phyloP scores from a whole-genome alignment of 2,113 vertebrate species.

The Numida meleagris region DNA sequence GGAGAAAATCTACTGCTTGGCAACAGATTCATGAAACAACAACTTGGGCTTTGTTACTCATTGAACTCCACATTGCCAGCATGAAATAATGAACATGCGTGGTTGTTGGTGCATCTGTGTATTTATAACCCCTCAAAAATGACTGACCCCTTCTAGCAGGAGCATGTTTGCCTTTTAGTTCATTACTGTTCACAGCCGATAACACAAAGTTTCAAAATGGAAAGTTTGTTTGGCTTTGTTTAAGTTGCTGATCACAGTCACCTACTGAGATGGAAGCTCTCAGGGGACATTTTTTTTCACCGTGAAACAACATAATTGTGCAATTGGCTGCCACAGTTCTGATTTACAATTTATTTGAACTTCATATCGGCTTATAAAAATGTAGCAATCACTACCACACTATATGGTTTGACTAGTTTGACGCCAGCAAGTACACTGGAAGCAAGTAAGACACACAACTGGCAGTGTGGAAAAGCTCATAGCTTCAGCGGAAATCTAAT shows the following conservation, averaged over 20 bases:
- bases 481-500: neutral
- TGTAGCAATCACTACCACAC: neutral
- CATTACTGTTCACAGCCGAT: neutral
- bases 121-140: neutral
- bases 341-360: neutral
- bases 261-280: neutral
- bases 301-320: neutral
- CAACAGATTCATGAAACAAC: conserved; percentile 61
- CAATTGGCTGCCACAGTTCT: neutral
- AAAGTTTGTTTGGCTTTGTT: neutral
- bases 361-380: neutral
- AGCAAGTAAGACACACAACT: neutral
- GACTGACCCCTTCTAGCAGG: neutral
- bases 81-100: neutral
- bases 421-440: neutral
- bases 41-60: conserved; percentile 32
- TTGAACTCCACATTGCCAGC: conserved; percentile 17
- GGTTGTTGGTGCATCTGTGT: neutral
- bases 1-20: conserved; percentile 56
- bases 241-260: neutral
- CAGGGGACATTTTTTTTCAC: neutral
- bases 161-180: conserved; percentile 21
- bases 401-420: neutral
- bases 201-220: neutral
- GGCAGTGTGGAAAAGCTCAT: neutral